phyloP scores from a whole-genome alignment of 2,888 invertebrate species.

The Ethmia dodecea region DNA sequence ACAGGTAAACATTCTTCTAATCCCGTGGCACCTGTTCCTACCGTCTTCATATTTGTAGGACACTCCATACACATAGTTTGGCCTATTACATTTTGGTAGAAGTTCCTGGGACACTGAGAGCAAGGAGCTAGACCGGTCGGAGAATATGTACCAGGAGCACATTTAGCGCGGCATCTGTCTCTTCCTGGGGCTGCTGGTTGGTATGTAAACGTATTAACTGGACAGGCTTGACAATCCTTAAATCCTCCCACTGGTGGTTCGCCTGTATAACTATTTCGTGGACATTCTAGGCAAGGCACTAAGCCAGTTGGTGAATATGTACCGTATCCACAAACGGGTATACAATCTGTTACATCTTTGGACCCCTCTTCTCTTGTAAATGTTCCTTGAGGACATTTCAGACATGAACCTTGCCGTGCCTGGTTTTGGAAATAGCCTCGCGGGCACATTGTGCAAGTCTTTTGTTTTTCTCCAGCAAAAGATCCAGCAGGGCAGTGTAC shows the following conservation, averaged over 20 bases:
- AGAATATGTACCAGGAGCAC: slow-evolving; percentile 93
- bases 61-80: slow-evolving; percentile 93
- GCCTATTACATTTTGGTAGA: slow-evolving; percentile 92
- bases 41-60: slow-evolving; percentile 92
- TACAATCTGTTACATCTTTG: slow-evolving; percentile 89
- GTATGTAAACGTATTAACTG: slow-evolving; percentile 92
- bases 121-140: slow-evolving; percentile 96
- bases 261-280: slow-evolving; percentile 92
- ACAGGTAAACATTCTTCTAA: slow-evolving; percentile 92
- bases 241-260: slow-evolving; percentile 94
- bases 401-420: slow-evolving; percentile 92
- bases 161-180: slow-evolving; percentile 91
- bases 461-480: slow-evolving; percentile 92
- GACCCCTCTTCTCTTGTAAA: slow-evolving; percentile 95
- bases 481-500: slow-evolving; percentile 98
- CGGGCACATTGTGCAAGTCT: slow-evolving; percentile 93
- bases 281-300: slow-evolving; percentile 95
- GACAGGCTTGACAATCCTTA: slow-evolving; percentile 96
- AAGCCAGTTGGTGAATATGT: slow-evolving; percentile 96
- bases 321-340: slow-evolving; percentile 97
- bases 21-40: slow-evolving; percentile 86
- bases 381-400: slow-evolving; percentile 93
- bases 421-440: slow-evolving; percentile 96
- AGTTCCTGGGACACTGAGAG: slow-evolving; percentile 93
- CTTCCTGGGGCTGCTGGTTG: slow-evolving; percentile 92